Evolutionary conservation across 2,797 vertebrate species (phyloP).

Genomic region (Vipera latastei): DNA sequence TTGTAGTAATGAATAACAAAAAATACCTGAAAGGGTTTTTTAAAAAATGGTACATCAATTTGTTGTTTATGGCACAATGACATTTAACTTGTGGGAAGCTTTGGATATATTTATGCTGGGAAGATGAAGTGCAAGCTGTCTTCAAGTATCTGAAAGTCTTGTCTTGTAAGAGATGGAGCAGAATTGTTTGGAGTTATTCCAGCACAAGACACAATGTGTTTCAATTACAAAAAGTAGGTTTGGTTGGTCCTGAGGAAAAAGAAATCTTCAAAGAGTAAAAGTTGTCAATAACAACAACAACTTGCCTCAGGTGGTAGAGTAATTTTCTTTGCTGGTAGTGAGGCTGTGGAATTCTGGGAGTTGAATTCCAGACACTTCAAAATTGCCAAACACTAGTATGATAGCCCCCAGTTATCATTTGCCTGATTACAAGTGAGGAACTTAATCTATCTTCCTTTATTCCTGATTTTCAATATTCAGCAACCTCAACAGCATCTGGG

Average conservation of each 20-base stretch:
- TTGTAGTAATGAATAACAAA: background rate
- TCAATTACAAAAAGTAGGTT: background rate
- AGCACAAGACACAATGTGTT: background rate
- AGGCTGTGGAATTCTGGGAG: background rate
- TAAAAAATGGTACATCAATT: background rate
- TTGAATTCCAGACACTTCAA: background rate
- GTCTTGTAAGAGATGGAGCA: background rate
- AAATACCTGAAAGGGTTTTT: background rate
- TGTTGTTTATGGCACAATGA: background rate
- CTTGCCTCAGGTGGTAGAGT: background rate
- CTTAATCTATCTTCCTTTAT: background rate
- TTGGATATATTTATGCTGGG: background rate
- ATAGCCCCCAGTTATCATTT: background rate
- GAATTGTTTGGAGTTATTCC: background rate
- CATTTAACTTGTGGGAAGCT: background rate
- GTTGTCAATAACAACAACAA: background rate
- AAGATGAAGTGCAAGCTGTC: background rate
- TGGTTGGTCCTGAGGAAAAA: background rate
- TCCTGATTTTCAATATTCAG: background rate
- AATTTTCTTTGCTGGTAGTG: background rate
- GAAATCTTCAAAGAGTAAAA: background rate
- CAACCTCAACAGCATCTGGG: background rate
- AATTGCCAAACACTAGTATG: background rate
- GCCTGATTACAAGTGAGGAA: background rate
- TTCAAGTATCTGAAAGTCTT: background rate